Conservation (phyloP, 64 coral and sea anemone species). For the Pachyseris speciosa region DNA sequence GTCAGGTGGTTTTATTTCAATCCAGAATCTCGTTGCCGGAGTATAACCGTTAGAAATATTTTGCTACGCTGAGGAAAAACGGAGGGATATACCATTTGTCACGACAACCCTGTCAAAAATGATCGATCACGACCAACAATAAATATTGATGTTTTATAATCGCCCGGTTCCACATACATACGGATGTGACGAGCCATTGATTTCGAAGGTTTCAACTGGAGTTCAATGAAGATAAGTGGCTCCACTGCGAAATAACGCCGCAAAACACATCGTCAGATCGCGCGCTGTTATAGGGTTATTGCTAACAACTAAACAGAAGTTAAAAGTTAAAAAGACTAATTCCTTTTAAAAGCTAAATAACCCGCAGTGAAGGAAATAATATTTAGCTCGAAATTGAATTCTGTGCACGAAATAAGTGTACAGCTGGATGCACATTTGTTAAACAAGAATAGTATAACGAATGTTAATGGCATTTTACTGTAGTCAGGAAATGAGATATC, state of each 20-base stretch:
- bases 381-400: neutral
- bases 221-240: neutral
- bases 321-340: constrained; percentile 18
- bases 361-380: neutral
- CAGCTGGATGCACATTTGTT: neutral
- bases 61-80: neutral
- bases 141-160: neutral
- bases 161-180: no score
- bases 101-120: constrained; percentile 6
- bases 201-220: neutral
- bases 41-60: no score
- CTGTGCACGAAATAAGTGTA: neutral
- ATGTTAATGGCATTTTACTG: neutral
- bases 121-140: neutral
- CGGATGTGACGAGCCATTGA: no score
- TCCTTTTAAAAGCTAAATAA: constrained; percentile 36
- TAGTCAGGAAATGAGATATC: neutral
- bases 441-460: neutral
- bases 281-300: no score
- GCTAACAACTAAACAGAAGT: neutral
- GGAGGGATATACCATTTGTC: neutral
- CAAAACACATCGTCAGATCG: neutral
- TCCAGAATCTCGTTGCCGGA: neutral
- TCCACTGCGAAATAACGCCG: neutral
- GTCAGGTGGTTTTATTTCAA: neutral